Evolutionary conservation across 2,888 invertebrate genomes (phyloP).

Genomic region (Gnatocerus cornutus): DNA sequence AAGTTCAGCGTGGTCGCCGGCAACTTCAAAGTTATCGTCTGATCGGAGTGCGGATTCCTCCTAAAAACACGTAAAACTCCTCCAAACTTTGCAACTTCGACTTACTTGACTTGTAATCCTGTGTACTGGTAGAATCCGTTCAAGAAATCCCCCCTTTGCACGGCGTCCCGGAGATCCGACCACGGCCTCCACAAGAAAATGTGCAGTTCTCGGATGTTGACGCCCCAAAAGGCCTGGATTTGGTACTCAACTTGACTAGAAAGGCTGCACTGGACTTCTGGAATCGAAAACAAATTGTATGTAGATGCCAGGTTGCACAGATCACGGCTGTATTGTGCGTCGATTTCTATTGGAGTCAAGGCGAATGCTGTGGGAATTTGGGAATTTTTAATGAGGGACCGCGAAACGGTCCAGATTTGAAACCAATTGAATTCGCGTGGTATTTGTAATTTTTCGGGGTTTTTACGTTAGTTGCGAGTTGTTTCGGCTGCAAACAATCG

Average conservation of each 20-base stretch:
- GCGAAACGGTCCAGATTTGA: background rate
- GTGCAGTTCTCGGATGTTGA: conserved; percentile 84
- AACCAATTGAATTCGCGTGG: background rate
- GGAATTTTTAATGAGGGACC: too few relatives aligned
- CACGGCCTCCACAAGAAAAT: conserved; percentile 84
- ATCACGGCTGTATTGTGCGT: background rate
- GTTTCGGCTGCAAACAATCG: conserved; percentile 18
- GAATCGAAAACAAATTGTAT: conserved; percentile 62
- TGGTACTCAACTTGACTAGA: conserved; percentile 85
- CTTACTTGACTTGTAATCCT: conserved; percentile 66
- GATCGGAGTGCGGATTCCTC: conserved; percentile 79
- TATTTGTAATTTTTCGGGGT: too few relatives aligned
- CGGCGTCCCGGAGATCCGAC: conserved; percentile 78
- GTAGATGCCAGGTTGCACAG: background rate
- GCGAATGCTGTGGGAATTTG: too few relatives aligned
- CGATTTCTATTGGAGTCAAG: background rate
- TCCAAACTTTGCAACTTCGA: conserved; percentile 15
- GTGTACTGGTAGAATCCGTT: conserved; percentile 72
- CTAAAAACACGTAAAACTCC: conserved; percentile 67
- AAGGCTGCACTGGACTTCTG: conserved; percentile 83
- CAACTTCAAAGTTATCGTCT: conserved; percentile 76
- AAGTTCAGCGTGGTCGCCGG: conserved; percentile 78
- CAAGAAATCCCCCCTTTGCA: conserved; percentile 74
- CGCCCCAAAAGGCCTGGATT: conserved; percentile 85
- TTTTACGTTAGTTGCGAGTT: background rate